phyloP scores from a whole-genome alignment of 2,797 vertebrate genomes.

The Diplodus sargus region DNA sequence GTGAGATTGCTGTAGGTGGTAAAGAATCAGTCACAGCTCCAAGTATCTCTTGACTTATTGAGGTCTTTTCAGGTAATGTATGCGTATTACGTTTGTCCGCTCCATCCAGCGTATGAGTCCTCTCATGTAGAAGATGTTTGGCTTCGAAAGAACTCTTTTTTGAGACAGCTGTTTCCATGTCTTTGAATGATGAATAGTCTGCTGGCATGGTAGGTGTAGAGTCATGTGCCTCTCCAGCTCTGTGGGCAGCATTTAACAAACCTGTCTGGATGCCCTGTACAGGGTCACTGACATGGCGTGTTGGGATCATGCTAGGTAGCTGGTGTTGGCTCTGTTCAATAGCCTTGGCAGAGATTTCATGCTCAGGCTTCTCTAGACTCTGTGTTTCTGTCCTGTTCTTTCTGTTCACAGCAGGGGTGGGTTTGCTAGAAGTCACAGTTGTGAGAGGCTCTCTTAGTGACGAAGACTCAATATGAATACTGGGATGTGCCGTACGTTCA shows the following conservation, averaged over 20 bases:
- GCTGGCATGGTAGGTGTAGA: conserved; percentile 4
- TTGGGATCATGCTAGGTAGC: conserved; percentile 20
- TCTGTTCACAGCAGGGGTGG: conserved; percentile 32
- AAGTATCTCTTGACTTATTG: conserved; percentile 47
- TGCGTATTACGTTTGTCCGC: conserved; percentile 18
- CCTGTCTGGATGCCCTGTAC: not conserved
- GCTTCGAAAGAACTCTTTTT: conserved; percentile 24
- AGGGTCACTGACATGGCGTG: conserved; percentile 32
- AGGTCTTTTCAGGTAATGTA: conserved; percentile 26
- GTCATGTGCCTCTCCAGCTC: conserved; percentile 13
- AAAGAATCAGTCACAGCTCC: conserved; percentile 35
- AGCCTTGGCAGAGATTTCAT: conserved; percentile 34
- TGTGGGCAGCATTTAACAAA: conserved; percentile 33
- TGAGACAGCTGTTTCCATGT: conserved; percentile 32
- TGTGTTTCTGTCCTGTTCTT: conserved; percentile 37
- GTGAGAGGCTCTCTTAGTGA: conserved; percentile 28
- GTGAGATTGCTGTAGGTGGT: conserved; percentile 25
- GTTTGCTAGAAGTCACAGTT: conserved; percentile 30
- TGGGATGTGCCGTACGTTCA: conserved; percentile 22
- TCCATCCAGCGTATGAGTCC: conserved; percentile 1
- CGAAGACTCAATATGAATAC: conserved; percentile 41
- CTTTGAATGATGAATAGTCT: conserved; percentile 34
- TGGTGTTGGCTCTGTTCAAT: conserved; percentile 42
- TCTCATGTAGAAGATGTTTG: conserved; percentile 1
- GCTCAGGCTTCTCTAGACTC: conserved; percentile 25